phyloP scores from a whole-genome alignment of 2,113 vertebrate species.

The Pygoscelis adeliae region DNA sequence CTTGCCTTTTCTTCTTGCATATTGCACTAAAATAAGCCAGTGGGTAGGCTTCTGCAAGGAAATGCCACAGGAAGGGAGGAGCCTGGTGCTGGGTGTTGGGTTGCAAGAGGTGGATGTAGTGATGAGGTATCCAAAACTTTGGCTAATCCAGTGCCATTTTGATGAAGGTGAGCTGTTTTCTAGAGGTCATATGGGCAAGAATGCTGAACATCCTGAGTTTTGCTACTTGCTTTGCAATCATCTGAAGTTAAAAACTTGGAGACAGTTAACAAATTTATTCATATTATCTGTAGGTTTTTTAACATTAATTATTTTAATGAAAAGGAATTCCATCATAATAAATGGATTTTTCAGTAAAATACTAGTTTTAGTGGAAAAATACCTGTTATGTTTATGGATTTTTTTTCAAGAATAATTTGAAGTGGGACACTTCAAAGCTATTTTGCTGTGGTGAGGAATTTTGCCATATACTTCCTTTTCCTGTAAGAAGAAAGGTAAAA shows the following conservation, averaged over 20 bases:
- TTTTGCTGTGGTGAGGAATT: neutral
- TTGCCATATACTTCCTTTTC: neutral
- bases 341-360: neutral
- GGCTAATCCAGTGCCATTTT: neutral
- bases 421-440: neutral
- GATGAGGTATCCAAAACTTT: neutral
- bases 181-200: neutral
- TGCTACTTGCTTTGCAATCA: neutral
- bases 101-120: neutral
- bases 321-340: neutral
- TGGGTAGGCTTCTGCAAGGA: neutral
- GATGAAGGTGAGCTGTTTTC: neutral
- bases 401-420: neutral
- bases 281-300: neutral
- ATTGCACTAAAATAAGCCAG: neutral
- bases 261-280: neutral
- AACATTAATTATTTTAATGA: neutral
- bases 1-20: neutral
- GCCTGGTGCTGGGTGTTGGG: no score
- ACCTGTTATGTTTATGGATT: neutral
- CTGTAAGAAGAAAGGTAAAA: neutral
- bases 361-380: neutral
- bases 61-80: neutral
- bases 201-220: neutral
- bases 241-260: neutral